Evolutionary conservation across 2,113 vertebrate genomes (phyloP), one percentile per base, ranked within the genome.

Genomic region (Nestor notabilis): DNA sequence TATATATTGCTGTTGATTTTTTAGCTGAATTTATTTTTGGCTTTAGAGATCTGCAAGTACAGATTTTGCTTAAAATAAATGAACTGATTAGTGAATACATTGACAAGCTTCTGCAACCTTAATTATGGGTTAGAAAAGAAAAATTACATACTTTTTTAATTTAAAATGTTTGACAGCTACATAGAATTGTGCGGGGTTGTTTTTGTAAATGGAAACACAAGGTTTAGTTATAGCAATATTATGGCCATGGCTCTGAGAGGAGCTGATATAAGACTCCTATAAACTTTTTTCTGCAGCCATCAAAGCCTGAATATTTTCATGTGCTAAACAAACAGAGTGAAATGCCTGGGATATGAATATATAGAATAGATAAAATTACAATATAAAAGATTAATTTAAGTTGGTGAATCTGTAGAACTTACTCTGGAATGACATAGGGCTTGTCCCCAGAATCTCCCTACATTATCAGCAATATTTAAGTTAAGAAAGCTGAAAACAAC

Each of bases 61-160:
- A 33, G 89, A 7, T 5, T 69, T 83, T 76, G 33, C 52, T 93
- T 76, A 83, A 94, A 97, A 95, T 83, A 88, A 84, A 77, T 56
- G 11, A 89, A 72, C 35, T 69, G 49, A 83, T 93, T 80, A 88
- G 33, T 3, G 5, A 83, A 21, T 68, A 71, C 63, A 74, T 58
- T 87, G 82, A 70, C 27, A 82, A 78, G 74, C 37, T 85, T 61
- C 37, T 49, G 14, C 29, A 81, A 63, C 24, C 55, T 44, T 74
- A 74, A 55, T 87, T 47, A 83, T 68, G 27, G 25, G 8, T 58
- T 72, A 80, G 63, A 77, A 83, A 86, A 55, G 17, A 61, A 87
- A 76, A 74, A 65, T 13, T 1, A 18, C 18, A 68, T 37, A 24
- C 4, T 46, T 53, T 52, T 41, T 1, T 2, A 83, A 63, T 79